Conservation (phyloP, 2,797 vertebrate genomes). For the Pagetopsis macropterus region DNA sequence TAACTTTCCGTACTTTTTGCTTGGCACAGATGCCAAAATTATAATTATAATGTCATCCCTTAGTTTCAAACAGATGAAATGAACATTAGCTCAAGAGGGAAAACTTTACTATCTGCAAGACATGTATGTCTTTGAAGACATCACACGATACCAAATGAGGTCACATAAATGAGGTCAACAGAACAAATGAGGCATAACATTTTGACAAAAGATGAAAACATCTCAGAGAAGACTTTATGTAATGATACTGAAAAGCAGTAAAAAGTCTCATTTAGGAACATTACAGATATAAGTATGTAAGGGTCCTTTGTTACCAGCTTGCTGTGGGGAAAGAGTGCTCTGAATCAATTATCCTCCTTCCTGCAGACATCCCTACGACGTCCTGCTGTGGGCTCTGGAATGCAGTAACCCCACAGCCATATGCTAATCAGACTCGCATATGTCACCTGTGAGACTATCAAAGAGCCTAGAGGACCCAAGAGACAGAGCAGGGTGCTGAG, state of each 20-base stretch:
- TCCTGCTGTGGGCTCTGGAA: slow-evolving; percentile 70
- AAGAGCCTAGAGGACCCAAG: slow-evolving; percentile 63
- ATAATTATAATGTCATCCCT: neutral
- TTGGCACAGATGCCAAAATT: neutral
- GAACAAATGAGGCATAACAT: neutral
- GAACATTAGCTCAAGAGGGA: neutral
- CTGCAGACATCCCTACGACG: slow-evolving; percentile 53
- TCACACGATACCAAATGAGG: neutral
- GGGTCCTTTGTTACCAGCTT: slow-evolving; percentile 20
- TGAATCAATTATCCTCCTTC: slow-evolving; percentile 77
- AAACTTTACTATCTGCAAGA: neutral
- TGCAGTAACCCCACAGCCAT: slow-evolving; percentile 70
- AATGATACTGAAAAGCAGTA: neutral
- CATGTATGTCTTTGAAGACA: neutral
- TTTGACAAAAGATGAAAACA: neutral
- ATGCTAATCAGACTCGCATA: slow-evolving; percentile 79
- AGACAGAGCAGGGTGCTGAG: slow-evolving; percentile 61
- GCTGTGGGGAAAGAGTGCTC: slow-evolving; percentile 56
- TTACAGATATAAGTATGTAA: slow-evolving; percentile 34
- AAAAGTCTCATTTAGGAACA: slow-evolving; percentile 18
- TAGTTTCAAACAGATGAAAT: neutral
- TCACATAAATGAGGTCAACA: neutral
- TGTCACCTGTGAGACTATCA: slow-evolving; percentile 77
- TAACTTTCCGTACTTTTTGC: neutral
- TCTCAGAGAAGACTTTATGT: neutral